Conservation (phyloP, 2,888 invertebrate genomes). For the Apotomis turbidana region DNA sequence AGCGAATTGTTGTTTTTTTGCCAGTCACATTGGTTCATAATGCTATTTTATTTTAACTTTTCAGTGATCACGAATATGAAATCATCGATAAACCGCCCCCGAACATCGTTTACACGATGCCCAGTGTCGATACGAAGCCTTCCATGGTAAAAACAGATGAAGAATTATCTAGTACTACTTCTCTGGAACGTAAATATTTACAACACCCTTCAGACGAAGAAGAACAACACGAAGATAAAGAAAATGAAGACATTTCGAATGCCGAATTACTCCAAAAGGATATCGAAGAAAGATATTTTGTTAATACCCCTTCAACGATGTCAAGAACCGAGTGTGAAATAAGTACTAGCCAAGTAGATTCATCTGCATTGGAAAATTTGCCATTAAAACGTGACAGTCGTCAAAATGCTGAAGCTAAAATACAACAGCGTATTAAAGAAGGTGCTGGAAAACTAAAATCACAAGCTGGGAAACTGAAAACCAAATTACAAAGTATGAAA, state of each 20-base stretch:
- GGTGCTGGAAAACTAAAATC: slow-evolving; percentile 88
- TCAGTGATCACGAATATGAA: slow-evolving; percentile 97
- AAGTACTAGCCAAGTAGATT: slow-evolving; percentile 87
- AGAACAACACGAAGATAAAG: slow-evolving; percentile 68
- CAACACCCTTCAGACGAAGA: slow-evolving; percentile 80
- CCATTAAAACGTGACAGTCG: slow-evolving; percentile 84
- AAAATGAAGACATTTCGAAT: slow-evolving; percentile 63
- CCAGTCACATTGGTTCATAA: neutral
- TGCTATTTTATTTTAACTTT: neutral
- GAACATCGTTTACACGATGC: slow-evolving; percentile 70
- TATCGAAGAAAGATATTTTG: slow-evolving; percentile 86
- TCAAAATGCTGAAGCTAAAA: slow-evolving; percentile 81
- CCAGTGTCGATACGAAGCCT: slow-evolving; percentile 68
- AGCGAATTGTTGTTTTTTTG: neutral
- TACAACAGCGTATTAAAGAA: slow-evolving; percentile 86
- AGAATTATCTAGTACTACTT: slow-evolving; percentile 79
- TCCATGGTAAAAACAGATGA: slow-evolving; percentile 74
- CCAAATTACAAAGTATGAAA: slow-evolving; percentile 86
- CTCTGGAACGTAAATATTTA: slow-evolving; percentile 75
- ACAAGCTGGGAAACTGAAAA: slow-evolving; percentile 89
- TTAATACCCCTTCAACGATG: slow-evolving; percentile 83
- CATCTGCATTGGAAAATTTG: slow-evolving; percentile 86
- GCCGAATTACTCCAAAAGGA: slow-evolving; percentile 85
- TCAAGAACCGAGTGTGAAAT: slow-evolving; percentile 86
- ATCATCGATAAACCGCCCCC: slow-evolving; percentile 89